Conservation (phyloP, 2,797 vertebrate genomes). For the Tadarida brasiliensis region DNA sequence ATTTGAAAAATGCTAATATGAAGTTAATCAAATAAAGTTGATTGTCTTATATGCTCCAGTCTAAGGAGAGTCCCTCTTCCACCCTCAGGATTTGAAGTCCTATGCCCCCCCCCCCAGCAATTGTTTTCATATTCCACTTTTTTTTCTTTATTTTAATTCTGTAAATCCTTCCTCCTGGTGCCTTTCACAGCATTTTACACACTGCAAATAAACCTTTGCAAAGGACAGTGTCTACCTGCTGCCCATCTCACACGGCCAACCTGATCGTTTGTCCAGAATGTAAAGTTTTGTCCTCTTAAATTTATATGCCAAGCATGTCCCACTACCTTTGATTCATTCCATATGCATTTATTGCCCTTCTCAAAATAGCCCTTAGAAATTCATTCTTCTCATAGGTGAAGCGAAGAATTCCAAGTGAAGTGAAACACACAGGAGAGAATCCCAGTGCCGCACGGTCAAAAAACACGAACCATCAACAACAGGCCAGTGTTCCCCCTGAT, state of each 20-base stretch:
- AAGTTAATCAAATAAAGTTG: not conserved
- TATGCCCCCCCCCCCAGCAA: not conserved
- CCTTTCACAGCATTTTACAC: not conserved
- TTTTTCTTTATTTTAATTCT: not conserved
- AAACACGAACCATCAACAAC: not conserved
- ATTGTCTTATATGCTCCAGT: not conserved
- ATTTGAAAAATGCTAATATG: not conserved
- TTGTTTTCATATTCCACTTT: not conserved
- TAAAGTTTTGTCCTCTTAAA: slow-evolving; percentile 12
- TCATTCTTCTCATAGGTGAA: slow-evolving; percentile 45
- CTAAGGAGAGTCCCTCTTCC: not conserved
- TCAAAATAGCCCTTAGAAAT: slow-evolving; percentile 53
- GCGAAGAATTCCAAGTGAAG: slow-evolving; percentile 45
- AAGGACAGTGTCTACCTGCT: not conserved
- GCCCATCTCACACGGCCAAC: not conserved
- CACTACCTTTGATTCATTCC: slow-evolving; percentile 11
- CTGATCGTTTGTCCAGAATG: not conserved
- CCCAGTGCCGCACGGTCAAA: slow-evolving; percentile 1
- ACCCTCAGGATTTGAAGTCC: not conserved
- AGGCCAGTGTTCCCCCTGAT: not conserved
- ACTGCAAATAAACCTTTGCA: not conserved
- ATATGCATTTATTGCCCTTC: not conserved
- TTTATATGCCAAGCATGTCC: not conserved
- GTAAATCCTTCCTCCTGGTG: not conserved
- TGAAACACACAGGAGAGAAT: slow-evolving; percentile 31